A percentile compares a stretch with the other conserved stretches of the same genome.
These are phyloP conservation scores for Himalopsyche tibetana DNA, from an alignment of 2,888 invertebrate species.

Conservation along the genomic window DNA sequence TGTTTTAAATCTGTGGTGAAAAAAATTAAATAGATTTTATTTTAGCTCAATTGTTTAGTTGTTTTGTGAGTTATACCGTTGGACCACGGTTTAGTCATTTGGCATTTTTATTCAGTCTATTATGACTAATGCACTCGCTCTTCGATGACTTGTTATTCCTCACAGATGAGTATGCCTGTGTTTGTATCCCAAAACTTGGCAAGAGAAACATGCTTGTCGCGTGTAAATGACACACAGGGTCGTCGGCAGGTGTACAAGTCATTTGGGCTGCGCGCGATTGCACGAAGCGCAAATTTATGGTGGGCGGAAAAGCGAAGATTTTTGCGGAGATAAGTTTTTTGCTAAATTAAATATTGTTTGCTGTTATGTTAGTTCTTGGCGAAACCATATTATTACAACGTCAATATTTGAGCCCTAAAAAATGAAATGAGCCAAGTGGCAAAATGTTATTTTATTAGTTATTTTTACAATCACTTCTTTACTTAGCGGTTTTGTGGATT, in stretches of 20 bases:
- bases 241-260: not conserved
- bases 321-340: no score
- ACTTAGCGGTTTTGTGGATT: no score
- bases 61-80: not conserved
- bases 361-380: no score
- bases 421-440: no score
- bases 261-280: not conserved
- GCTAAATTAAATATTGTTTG: no score
- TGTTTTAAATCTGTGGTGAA: no score
- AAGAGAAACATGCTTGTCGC: constrained; percentile 21
- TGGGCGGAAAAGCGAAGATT: not conserved
- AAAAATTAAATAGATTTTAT: no score
- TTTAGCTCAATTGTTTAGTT: no score
- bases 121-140: constrained; percentile 30
- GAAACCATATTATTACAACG: no score
- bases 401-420: no score
- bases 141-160: constrained; percentile 17
- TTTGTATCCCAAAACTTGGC: constrained; percentile 18
- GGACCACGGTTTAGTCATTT: constrained; percentile 17
- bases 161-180: not conserved
- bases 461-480: no score
- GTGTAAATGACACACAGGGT: constrained; percentile 24
- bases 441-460: no score
- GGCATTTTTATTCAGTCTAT: not conserved
- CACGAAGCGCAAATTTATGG: not conserved